phyloP scores from a whole-genome alignment of 1,140 invertebrate species.

The Caenorhabditis elegans region DNA sequence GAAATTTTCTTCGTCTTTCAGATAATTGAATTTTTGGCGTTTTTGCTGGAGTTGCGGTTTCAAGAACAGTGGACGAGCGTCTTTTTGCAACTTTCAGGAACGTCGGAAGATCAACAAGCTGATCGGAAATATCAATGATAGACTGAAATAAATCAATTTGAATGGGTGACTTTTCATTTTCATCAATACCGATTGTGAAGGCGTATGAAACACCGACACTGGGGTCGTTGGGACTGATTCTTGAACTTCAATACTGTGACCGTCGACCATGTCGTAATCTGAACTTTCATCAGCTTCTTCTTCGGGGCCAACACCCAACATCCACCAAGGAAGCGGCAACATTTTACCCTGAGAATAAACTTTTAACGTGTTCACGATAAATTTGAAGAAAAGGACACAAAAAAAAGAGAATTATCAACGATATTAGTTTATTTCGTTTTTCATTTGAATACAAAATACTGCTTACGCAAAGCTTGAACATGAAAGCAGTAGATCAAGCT shows the following conservation, averaged over 20 bases:
- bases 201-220: background rate
- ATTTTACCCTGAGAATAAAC: background rate
- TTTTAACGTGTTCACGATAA: background rate
- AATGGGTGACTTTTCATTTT: background rate
- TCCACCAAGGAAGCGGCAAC: constrained; percentile 1
- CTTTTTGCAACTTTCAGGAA: background rate
- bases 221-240: background rate
- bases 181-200: background rate
- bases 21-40: background rate
- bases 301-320: background rate
- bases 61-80: background rate
- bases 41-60: background rate
- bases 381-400: background rate
- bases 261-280: background rate
- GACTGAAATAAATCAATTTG: background rate
- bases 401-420: too few species aligned
- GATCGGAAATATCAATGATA: background rate
- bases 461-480: background rate
- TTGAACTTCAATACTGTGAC: too few species aligned
- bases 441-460: too few species aligned
- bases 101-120: background rate
- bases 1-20: background rate
- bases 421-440: too few species aligned
- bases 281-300: background rate
- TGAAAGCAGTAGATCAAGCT: background rate